Evolutionary conservation across 2,113 vertebrate genomes (phyloP), one percentile per base, ranked within the genome.

Genomic region (Oplegnathus fasciatus): DNA sequence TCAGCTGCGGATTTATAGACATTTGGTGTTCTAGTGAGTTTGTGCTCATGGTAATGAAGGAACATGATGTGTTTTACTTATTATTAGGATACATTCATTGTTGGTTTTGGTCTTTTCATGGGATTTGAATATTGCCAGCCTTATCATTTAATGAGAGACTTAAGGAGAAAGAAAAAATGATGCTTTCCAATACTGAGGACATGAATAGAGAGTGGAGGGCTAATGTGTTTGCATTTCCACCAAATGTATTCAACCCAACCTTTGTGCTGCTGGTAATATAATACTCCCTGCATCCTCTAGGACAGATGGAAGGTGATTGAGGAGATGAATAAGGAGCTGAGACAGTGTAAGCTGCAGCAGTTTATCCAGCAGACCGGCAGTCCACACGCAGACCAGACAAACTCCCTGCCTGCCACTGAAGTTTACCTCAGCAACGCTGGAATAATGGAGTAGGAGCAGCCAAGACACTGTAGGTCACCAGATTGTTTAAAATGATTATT

Each of bases 341-440:
- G 97, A 10, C 97, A 98, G 85, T 97, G 97, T 70, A 97, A 98
- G 91, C 94, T 99, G 91, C 98, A 98, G 91, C 97, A 97, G 90
- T 99, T 99, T 92, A 98, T 99, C 93, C 96, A 95, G 93, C 96
- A 97, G 94, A 95, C 97, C 0, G 96, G 97, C 48, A 93, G 87
- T 75, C 93, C 66, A 52, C 42, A 52, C 89, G 85, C 92, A 57
- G 92, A 95, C 6, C 87, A 90, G 52, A 75, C 28, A 0, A n/a
- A 28, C 74, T 6, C 48, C 0, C 83, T 18, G 9, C 20, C 40
- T 0, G 4, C 6, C 55, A 2, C 42, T 0, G 46, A 72, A 0
- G 8, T 37, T 17, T 88, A 80, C 69, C 91, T 94, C 40, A 83
- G 40, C 0, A 89, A 20, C 4, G 84, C 92, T 2, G 82, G 80